phyloP scores from a whole-genome alignment of 2,113 vertebrate genomes.

The Porphyrio hochstetteri region DNA sequence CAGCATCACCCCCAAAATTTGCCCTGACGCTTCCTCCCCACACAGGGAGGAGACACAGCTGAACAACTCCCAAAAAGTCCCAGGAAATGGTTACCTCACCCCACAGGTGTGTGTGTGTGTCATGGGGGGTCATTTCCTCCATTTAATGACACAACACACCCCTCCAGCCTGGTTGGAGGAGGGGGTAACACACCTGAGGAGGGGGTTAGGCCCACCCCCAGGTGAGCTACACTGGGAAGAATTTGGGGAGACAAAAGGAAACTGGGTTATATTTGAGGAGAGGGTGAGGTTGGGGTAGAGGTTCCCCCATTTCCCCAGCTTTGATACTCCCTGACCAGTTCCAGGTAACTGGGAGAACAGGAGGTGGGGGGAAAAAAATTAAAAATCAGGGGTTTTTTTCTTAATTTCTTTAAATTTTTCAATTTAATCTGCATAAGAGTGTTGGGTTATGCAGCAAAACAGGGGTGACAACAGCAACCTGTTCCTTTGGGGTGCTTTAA shows the following conservation, averaged over 20 bases:
- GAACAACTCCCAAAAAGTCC: not conserved
- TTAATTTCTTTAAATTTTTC: not conserved
- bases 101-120: fast-evolving
- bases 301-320: not conserved
- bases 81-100: not conserved
- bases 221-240: not conserved
- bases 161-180: fast-evolving
- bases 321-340: not conserved
- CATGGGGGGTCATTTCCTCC: not conserved
- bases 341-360: not conserved
- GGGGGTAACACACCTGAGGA: fast-evolving
- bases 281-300: not conserved
- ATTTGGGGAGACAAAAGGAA: not conserved
- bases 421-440: not conserved
- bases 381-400: not conserved
- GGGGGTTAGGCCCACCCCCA: not conserved
- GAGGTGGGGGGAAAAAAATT: too few species aligned
- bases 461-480: too few species aligned
- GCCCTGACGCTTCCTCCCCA: fast-evolving
- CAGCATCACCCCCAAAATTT: not conserved
- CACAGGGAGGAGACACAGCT: fast-evolving
- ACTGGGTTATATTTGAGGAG: fast-evolving
- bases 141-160: fast-evolving
- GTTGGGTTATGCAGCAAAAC: too few species aligned
- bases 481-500: too few species aligned